phyloP scores from a whole-genome alignment of 2,113 vertebrate species.

The Cinclus mexicanus region DNA sequence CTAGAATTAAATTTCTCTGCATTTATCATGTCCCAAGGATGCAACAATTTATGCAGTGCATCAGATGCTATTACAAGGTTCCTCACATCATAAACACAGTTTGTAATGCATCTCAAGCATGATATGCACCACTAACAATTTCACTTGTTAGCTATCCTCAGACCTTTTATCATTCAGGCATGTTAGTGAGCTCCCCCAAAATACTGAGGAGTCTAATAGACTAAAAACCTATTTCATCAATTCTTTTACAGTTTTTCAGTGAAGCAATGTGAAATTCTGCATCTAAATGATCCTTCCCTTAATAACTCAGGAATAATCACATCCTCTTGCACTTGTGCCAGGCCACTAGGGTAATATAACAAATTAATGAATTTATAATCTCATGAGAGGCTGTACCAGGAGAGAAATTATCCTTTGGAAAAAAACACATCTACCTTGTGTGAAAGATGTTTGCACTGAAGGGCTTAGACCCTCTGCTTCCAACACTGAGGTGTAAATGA shows the following conservation, averaged over 20 bases:
- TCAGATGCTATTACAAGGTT: slow-evolving; percentile 22
- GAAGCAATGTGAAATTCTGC: slow-evolving; percentile 7
- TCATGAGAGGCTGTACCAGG: background rate
- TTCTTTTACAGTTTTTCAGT: background rate
- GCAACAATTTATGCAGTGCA: background rate
- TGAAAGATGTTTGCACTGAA: background rate
- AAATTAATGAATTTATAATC: slow-evolving; percentile 8
- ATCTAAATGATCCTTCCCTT: slow-evolving; percentile 1
- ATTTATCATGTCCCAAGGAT: slow-evolving; percentile 8
- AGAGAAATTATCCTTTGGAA: background rate
- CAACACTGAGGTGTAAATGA: background rate
- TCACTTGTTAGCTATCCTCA: slow-evolving; percentile 15
- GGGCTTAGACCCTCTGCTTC: background rate
- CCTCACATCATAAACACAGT: slow-evolving; percentile 6
- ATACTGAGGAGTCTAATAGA: slow-evolving; percentile 14
- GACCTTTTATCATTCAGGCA: slow-evolving; percentile 37
- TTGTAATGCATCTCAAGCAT: slow-evolving; percentile 8
- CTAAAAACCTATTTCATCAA: slow-evolving; percentile 23
- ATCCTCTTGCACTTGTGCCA: background rate
- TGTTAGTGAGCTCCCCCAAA: slow-evolving; percentile 22
- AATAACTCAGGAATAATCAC: slow-evolving; percentile 2
- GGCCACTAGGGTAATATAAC: background rate
- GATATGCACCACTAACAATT: background rate
- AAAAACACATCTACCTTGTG: background rate
- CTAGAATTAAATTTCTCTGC: background rate